Percentiles rank a stretch among this genome's conserved stretches.
Evolutionary conservation across 2,888 invertebrate species (phyloP).

Genomic region (Napeogenes inachia): DNA sequence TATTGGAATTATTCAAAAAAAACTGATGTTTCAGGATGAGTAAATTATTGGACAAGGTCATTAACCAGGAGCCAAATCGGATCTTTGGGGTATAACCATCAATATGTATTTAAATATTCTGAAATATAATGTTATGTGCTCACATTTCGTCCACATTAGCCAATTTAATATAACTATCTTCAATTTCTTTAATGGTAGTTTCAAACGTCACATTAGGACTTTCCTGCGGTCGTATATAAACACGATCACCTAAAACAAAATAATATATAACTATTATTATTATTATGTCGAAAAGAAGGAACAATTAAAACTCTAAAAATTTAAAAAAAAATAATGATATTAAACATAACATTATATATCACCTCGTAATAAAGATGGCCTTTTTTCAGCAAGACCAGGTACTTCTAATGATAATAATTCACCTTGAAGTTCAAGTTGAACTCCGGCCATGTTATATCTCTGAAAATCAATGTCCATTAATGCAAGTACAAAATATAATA

Average conservation of each 20-base stretch:
- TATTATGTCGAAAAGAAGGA: not conserved
- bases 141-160: conserved; percentile 40
- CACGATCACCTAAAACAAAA: conserved; percentile 68
- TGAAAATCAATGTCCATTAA: conserved; percentile 31
- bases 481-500: not conserved
- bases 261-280: not conserved
- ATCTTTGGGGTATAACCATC: too few species aligned
- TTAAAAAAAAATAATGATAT: not conserved
- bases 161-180: conserved; percentile 55
- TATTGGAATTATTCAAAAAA: too few species aligned
- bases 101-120: not conserved
- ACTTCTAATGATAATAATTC: conserved; percentile 72
- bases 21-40: too few species aligned
- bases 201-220: conserved; percentile 51
- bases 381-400: conserved; percentile 81
- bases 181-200: conserved; percentile 55
- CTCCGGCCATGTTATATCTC: conserved; percentile 58
- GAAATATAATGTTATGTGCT: conserved; percentile 15
- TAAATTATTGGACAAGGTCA: too few species aligned
- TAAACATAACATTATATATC: conserved; percentile 20
- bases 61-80: too few species aligned
- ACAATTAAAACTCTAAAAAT: too few species aligned
- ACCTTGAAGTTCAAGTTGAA: conserved; percentile 40
- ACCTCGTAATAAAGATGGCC: conserved; percentile 80
- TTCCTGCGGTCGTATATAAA: conserved; percentile 52